Evolutionary conservation across 2,888 invertebrate species (phyloP).

Genomic region (Polydrusus pterygomalis): DNA sequence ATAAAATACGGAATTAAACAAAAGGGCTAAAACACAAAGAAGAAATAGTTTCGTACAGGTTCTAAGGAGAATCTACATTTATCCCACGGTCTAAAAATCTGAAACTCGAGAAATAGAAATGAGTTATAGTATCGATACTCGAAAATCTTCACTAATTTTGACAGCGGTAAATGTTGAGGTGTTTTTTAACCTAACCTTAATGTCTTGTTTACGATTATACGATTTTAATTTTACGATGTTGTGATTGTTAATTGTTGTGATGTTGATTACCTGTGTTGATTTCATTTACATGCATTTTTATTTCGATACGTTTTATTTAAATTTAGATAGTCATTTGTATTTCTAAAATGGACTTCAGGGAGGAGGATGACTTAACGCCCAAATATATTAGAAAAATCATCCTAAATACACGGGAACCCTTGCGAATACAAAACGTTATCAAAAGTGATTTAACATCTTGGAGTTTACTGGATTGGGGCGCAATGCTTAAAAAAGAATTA

Average conservation of each 20-base stretch:
- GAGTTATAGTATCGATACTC: neutral
- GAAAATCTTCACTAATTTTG: neutral
- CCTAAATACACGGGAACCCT: slow-evolving; percentile 67
- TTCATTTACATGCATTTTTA: too few species aligned
- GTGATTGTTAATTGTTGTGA: too few species aligned
- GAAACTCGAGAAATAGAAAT: neutral
- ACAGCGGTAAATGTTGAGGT: neutral
- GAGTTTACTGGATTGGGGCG: slow-evolving; percentile 77
- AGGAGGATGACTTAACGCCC: neutral
- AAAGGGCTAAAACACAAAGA: neutral
- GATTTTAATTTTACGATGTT: too few species aligned
- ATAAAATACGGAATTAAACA: neutral
- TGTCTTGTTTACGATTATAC: neutral
- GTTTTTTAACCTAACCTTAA: neutral
- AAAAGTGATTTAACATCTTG: slow-evolving; percentile 78
- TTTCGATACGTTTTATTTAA: neutral
- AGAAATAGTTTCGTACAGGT: too few species aligned
- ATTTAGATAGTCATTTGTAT: neutral
- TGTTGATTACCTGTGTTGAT: too few species aligned
- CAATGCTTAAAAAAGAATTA: slow-evolving; percentile 74
- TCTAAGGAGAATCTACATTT: too few species aligned
- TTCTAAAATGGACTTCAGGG: neutral
- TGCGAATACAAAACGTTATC: slow-evolving; percentile 75
- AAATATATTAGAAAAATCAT: slow-evolving; percentile 29
- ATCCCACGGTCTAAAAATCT: too few species aligned